Evolutionary conservation across 2,888 invertebrate genomes (phyloP), one percentile per base, ranked within the genome.

Genomic region (Eilema griseolum): DNA sequence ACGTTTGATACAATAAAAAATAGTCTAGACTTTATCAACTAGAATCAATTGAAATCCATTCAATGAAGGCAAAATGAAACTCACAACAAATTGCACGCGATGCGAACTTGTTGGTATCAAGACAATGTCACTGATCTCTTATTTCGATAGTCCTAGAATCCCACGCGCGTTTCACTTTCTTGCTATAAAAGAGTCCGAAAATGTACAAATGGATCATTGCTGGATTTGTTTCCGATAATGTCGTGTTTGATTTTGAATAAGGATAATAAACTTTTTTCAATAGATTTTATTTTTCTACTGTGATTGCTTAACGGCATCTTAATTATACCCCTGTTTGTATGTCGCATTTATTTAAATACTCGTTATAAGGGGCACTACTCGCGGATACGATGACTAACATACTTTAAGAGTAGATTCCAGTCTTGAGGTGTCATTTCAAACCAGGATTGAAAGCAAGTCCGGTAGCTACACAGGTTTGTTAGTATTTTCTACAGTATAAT

Each of bases 141-240:
- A 83, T 87, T 87, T 82, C 77, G 87, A 90, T 89, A 86, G 84
- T 86, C 85, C 83, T 84, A 83, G 83, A 86, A 88, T 90, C 92
- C 90, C 92, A 92, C 92, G 92, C 86, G 87, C 81, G 87, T 81
- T 85, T 88, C 85, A 90, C 90, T 91, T 92, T 92, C 89, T 88
- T 84, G 81, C 82, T 79, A 70, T 72, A 85, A 86, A 86, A 83
- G 79, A 81, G 82, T 83, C 87, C 90, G 28, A 89, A 90, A 89
- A 88, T 79, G 80, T 86, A 88, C 83, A 88, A 88, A 83, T 88
- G 86, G 86, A 87, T 85, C 86, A 87, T 84, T 84, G 83, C 81
- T 86, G 83, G 85, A 86, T 84, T 84, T 81, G 85, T 87, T 85
- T 70, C 78, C 82, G 76, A 85, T 84, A 85, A 79, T 74, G 72